Evolutionary conservation across 2,797 vertebrate species (phyloP).

Genomic region (Gallinago solitaria): DNA sequence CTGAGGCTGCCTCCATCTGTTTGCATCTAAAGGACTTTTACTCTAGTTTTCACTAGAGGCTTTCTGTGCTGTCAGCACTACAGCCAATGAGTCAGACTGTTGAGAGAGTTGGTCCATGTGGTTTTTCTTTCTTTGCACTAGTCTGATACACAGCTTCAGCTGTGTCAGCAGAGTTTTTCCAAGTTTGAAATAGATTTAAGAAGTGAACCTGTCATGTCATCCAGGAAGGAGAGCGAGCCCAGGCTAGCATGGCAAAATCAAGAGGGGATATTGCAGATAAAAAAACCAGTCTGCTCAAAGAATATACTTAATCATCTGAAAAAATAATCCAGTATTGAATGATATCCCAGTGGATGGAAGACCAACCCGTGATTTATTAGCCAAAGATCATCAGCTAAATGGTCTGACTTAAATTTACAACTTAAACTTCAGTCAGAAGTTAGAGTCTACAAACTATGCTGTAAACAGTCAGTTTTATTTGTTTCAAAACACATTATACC

Average conservation of each 20-base stretch:
- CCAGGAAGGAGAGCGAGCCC: neutral
- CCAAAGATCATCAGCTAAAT: neutral
- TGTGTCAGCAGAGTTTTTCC: neutral
- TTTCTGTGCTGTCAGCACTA: neutral
- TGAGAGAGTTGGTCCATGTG: neutral
- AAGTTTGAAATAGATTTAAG: neutral
- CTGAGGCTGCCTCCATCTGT: neutral
- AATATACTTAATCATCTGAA: neutral
- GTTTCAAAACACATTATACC: neutral
- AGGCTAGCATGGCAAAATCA: neutral
- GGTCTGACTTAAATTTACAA: neutral
- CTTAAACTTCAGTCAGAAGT: neutral
- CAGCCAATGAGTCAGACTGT: neutral
- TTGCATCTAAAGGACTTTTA: neutral
- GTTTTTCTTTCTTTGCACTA: neutral
- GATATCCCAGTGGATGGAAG: neutral
- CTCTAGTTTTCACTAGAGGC: neutral
- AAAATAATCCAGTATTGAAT: neutral
- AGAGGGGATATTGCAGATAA: neutral
- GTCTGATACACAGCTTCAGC: neutral
- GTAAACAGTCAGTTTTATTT: neutral
- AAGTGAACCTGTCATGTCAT: neutral
- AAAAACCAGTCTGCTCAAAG: neutral
- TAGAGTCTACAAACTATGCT: neutral
- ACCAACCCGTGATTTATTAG: neutral